Base-by-base conservation (phyloP, 2,888 invertebrate genomes). In the Dyspetes luteomarginatus region DNA sequence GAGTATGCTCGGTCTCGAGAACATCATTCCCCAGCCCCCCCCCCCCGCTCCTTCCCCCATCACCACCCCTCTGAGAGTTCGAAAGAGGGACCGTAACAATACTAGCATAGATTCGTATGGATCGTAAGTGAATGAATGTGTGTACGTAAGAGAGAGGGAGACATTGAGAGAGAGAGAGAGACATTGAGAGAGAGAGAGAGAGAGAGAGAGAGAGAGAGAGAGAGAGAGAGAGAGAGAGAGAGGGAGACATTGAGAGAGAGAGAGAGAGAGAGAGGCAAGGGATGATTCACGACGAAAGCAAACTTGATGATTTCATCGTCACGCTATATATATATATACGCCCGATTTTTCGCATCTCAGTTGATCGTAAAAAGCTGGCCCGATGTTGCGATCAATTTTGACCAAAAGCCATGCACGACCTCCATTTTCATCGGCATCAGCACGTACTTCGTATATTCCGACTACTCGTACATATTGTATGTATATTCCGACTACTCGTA, bases 231-330 rank as follows among this genome's bases (percentile, higher is more conserved):
- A 9, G 19, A 15, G 17, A 26, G n/a, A 56, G 41, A 24, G n/a
- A 22, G 36, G 26, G 5, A 64, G 58, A 19, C 4, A 19, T 19
- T 52, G 28, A 26, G 22, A n/a, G 30, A 41, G 45, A 22, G 15
- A 22, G 24, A 48, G 52, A 12, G 48, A 55, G 36, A 22, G 56
- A 26, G 52, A 45, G 17, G 17, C 26, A 50, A 41, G 55, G 72
- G 83, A 85, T 86, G 86, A 86, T 86, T 86, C 86, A 86, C 82
- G n/a, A n/a, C n/a, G 67, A 79, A 76, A 82, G 79, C 60, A 81
- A 84, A 83, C 85, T 58, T 62, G 77, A 71, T 85, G 86, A 86
- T 85, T 85, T 85, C 86, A 85, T 79, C 78, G 65, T 43, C 58
- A 45, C 19, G 30, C 2, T 41, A 60, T 36, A 60, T 22, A 28